These are phyloP conservation scores for Columba janthina DNA, from an alignment of 2,113 vertebrate genomes.

Conservation along the genomic window DNA sequence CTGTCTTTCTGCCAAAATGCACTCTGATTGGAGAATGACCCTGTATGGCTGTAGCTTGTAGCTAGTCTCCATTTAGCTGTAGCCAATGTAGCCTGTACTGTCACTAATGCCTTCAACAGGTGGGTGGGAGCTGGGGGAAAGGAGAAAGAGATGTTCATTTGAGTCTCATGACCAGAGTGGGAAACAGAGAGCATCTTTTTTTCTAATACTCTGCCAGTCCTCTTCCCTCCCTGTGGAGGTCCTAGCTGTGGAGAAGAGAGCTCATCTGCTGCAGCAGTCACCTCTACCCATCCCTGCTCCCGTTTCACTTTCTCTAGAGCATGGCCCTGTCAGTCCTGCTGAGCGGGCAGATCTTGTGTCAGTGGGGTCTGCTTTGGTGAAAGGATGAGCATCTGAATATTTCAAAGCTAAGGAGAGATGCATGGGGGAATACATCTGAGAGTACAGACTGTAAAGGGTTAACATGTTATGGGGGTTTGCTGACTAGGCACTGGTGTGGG, in stretches of 20 bases:
- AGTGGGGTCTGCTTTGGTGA: neutral
- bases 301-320: neutral
- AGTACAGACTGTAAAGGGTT: neutral
- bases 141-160: constrained; percentile 25
- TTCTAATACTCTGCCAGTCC: neutral
- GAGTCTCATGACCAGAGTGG: constrained; percentile 25
- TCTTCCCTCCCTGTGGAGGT: neutral
- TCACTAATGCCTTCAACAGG: constrained; percentile 70
- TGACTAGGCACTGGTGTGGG: neutral
- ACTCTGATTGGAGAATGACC: constrained; percentile 80
- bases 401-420: neutral
- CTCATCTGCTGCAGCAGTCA: neutral
- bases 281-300: neutral
- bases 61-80: constrained; percentile 72
- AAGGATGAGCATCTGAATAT: neutral
- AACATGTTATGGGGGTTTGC: neutral
- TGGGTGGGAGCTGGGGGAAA: constrained; percentile 27
- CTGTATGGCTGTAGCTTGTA: constrained; percentile 68
- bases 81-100: constrained; percentile 66
- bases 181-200: neutral
- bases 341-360: neutral
- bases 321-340: neutral
- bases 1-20: constrained; percentile 1
- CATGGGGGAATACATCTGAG: neutral
- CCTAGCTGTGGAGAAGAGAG: neutral